Percentiles rank a stretch among this genome's conserved stretches.
These are phyloP conservation scores for Argopecten irradians DNA, from an alignment of 1,140 invertebrate species.

Conservation along the genomic window DNA sequence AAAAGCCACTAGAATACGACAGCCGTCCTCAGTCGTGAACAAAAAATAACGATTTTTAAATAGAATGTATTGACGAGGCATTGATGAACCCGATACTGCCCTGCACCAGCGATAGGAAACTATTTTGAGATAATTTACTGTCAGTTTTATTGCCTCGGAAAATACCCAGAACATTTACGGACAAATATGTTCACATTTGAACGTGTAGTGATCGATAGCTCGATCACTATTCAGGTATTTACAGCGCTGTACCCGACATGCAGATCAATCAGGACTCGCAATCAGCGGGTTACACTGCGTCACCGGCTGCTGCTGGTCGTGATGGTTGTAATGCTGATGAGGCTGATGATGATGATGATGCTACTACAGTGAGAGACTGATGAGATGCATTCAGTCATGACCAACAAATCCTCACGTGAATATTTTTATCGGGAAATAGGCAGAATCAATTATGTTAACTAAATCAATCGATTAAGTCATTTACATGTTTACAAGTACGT, in stretches of 20 bases:
- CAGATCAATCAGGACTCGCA: not conserved
- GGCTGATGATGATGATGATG: not conserved
- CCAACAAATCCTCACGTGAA: not conserved
- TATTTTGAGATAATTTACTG: conserved; percentile 13
- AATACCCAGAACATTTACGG: not conserved
- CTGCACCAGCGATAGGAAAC: not conserved
- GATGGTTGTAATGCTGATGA: not conserved
- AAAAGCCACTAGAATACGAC: not conserved
- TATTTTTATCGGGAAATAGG: not conserved
- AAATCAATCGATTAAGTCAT: not conserved
- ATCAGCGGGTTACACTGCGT: not conserved
- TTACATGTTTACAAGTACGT: not conserved
- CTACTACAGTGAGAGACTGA: not conserved
- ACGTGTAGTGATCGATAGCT: not conserved
- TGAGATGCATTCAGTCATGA: not conserved
- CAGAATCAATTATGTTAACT: not conserved
- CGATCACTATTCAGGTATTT: not conserved
- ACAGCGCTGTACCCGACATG: not conserved
- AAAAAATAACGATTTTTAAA: not conserved
- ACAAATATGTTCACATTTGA: not conserved
- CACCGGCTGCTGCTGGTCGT: not conserved
- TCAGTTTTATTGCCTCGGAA: not conserved
- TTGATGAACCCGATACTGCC: not conserved
- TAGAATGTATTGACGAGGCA: not conserved
- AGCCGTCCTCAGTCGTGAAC: not conserved